Conservation (phyloP, 2,113 vertebrate genomes). For the Apistogramma diplotaenia region DNA sequence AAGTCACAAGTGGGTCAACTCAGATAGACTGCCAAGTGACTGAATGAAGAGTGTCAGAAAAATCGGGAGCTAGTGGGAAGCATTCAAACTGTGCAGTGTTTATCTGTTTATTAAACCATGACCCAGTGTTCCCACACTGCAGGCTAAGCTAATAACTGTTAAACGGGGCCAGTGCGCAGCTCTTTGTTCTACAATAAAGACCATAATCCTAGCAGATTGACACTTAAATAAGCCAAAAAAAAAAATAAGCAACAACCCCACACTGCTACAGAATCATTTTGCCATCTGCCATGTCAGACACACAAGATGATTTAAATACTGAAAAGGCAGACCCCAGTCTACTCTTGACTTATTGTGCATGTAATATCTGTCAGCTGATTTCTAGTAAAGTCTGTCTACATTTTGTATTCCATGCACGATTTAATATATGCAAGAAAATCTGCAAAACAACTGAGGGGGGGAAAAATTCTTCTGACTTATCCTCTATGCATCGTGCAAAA, state of each 20-base stretch:
- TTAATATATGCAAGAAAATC: slow-evolving; percentile 6
- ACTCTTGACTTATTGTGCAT: not conserved
- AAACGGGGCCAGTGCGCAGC: not conserved
- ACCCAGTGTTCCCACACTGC: slow-evolving; percentile 17
- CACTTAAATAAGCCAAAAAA: slow-evolving; percentile 5
- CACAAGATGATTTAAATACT: not conserved
- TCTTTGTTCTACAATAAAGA: slow-evolving; percentile 7
- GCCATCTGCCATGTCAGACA: slow-evolving; percentile 35
- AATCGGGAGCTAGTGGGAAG: slow-evolving; percentile 46
- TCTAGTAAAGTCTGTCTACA: not conserved
- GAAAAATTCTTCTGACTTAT: slow-evolving; percentile 28
- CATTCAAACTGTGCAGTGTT: slow-evolving; percentile 5
- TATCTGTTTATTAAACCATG: slow-evolving; percentile 34
- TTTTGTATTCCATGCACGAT: not conserved
- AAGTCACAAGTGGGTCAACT: slow-evolving; percentile 4
- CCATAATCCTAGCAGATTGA: slow-evolving; percentile 46
- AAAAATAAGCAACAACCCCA: slow-evolving; percentile 10
- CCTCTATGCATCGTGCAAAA: slow-evolving; percentile 48
- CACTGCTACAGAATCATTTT: not conserved
- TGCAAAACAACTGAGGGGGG: slow-evolving; percentile 4
- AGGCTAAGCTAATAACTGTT: slow-evolving; percentile 1
- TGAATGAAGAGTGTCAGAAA: slow-evolving; percentile 38
- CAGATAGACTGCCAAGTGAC: slow-evolving; percentile 2
- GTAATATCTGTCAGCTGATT: not conserved
- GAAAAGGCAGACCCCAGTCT: not conserved